phyloP scores from a whole-genome alignment of 2,797 vertebrate species.

The Gobionotothen gibberifrons region DNA sequence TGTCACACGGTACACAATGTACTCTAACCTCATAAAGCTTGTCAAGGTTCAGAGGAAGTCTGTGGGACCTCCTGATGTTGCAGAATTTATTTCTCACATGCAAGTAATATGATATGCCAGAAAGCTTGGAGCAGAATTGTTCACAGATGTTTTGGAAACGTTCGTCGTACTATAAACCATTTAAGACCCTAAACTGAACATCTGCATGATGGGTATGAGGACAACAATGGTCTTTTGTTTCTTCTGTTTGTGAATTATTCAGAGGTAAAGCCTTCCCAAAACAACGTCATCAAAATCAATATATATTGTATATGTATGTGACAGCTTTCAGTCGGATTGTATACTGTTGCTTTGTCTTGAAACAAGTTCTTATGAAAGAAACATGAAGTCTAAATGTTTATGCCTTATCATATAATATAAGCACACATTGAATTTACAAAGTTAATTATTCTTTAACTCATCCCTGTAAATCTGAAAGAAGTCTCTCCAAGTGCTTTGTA shows the following conservation, averaged over 20 bases:
- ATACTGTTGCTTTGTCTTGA: background rate
- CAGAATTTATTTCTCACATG: slow-evolving; percentile 3
- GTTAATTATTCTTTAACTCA: background rate
- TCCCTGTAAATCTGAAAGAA: slow-evolving; percentile 16
- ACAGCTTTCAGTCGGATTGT: background rate
- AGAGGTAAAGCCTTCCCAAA: background rate
- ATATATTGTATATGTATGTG: background rate
- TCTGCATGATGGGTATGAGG: background rate
- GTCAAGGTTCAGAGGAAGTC: background rate
- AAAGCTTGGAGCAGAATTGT: background rate
- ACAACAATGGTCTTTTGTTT: background rate
- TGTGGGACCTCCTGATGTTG: background rate
- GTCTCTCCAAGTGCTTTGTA: slow-evolving; percentile 18
- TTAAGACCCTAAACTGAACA: background rate
- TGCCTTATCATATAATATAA: background rate
- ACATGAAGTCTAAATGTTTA: background rate
- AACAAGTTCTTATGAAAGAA: too few species aligned
- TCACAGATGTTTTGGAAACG: background rate
- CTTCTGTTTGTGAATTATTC: background rate
- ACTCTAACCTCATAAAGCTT: background rate
- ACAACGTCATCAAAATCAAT: background rate
- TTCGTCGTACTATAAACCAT: background rate
- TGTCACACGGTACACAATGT: slow-evolving; percentile 15
- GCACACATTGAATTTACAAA: background rate
- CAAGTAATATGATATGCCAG: slow-evolving; percentile 3